Percentiles rank a stretch among this genome's conserved stretches.
These are phyloP conservation scores for Stegana nigrithorax DNA, from an alignment of 2,888 invertebrate species.

Conservation along the genomic window DNA sequence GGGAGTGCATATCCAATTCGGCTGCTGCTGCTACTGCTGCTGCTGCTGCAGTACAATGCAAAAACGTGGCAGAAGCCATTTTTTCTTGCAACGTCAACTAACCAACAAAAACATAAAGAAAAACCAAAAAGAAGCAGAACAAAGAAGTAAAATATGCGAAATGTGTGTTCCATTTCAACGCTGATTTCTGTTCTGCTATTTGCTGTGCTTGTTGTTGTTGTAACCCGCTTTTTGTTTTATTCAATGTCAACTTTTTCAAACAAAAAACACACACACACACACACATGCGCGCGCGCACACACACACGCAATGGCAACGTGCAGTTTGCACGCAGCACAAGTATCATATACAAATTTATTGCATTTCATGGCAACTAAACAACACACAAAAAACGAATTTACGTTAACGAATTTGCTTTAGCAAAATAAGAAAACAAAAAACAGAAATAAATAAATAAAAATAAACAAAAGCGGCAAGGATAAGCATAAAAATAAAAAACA, in stretches of 20 bases:
- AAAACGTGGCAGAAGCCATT: neutral
- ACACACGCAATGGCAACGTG: too few species aligned
- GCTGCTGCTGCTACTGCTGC: neutral
- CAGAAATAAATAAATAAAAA: conserved; percentile 18
- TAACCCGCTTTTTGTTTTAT: neutral
- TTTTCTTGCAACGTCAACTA: neutral
- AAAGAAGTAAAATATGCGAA: neutral
- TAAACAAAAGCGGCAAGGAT: conserved; percentile 3
- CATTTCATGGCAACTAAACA: neutral
- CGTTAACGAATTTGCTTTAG: neutral
- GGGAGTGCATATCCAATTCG: too few species aligned
- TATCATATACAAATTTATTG: neutral
- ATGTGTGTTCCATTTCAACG: neutral
- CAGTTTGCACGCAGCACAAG: too few species aligned
- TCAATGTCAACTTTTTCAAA: neutral
- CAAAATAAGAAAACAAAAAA: neutral
- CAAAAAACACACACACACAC: neutral
- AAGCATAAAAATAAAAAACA: neutral
- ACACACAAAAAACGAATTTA: neutral
- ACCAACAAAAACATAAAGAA: neutral
- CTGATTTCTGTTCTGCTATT: neutral
- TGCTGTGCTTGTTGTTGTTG: neutral
- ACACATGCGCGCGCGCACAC: too few species aligned
- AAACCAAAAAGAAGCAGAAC: neutral
- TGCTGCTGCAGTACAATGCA: neutral